Evolutionary conservation across 2,113 vertebrate genomes (phyloP).

Genomic region (Tupaia tana): DNA sequence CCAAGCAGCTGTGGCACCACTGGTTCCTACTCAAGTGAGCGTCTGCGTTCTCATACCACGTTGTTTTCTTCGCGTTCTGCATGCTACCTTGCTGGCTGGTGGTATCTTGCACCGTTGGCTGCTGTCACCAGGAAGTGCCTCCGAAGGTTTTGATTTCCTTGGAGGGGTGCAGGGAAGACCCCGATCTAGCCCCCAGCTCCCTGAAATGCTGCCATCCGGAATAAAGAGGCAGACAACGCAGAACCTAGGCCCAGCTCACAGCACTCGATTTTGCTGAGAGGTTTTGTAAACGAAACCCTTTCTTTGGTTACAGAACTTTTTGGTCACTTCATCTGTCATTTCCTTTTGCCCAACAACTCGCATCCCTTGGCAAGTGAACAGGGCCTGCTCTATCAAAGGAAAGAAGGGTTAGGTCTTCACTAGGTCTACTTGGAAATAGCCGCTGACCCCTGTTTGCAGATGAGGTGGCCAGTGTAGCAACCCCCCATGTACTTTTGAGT

Average conservation of each 20-base stretch:
- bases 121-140: background rate
- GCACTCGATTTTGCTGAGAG: background rate
- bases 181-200: background rate
- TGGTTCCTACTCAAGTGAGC: background rate
- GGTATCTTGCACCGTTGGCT: background rate
- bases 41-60: background rate
- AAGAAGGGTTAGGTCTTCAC: background rate
- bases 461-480: background rate
- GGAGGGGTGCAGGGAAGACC: too few species aligned
- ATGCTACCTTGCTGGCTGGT: too few species aligned
- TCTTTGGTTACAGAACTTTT: too few species aligned
- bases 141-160: background rate
- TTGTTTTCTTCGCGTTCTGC: accelerated
- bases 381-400: background rate
- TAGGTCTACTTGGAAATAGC: background rate
- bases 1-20: accelerated
- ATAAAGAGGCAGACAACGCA: accelerated
- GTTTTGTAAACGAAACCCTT: background rate
- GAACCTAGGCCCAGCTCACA: background rate
- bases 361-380: background rate
- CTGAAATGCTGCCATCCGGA: accelerated
- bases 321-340: background rate
- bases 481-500: background rate
- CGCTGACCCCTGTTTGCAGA: background rate
- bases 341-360: background rate